Percentiles rank a stretch among this genome's conserved stretches.
Evolutionary conservation across 2,797 vertebrate species (phyloP).

Genomic region (Argya squamiceps): DNA sequence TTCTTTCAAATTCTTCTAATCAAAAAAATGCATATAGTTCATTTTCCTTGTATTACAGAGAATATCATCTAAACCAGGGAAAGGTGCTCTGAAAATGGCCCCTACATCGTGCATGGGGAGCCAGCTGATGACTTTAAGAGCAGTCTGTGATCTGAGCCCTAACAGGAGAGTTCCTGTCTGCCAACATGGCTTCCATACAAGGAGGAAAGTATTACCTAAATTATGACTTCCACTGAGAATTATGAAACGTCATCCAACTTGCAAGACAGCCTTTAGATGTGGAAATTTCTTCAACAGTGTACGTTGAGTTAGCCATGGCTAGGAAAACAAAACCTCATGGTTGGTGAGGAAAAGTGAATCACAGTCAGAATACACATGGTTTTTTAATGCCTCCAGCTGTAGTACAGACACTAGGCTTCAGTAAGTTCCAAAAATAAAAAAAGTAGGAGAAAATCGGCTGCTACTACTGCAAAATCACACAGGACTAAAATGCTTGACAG

Average conservation of each 20-base stretch:
- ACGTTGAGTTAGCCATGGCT: not conserved
- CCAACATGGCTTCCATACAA: not conserved
- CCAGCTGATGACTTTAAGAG: not conserved
- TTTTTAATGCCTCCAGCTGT: not conserved
- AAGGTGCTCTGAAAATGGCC: not conserved
- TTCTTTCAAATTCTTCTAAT: not conserved
- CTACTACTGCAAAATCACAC: not conserved
- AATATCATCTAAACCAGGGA: not conserved
- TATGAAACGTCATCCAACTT: not conserved
- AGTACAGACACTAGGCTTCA: not conserved
- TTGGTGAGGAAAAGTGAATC: not conserved
- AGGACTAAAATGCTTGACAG: not conserved
- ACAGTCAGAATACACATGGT: not conserved
- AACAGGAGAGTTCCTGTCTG: not conserved
- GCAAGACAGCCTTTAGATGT: not conserved
- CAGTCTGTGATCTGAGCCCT: not conserved
- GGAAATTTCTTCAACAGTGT: not conserved
- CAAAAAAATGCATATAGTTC: not conserved
- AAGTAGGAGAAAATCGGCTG: not conserved
- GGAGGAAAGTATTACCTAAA: not conserved
- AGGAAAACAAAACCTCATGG: conserved; percentile 1
- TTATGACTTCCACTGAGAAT: not conserved
- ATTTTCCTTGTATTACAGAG: not conserved
- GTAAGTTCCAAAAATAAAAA: not conserved
- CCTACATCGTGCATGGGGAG: not conserved